phyloP scores from a whole-genome alignment of 2,113 vertebrate genomes.

The Chloebia gouldiae region DNA sequence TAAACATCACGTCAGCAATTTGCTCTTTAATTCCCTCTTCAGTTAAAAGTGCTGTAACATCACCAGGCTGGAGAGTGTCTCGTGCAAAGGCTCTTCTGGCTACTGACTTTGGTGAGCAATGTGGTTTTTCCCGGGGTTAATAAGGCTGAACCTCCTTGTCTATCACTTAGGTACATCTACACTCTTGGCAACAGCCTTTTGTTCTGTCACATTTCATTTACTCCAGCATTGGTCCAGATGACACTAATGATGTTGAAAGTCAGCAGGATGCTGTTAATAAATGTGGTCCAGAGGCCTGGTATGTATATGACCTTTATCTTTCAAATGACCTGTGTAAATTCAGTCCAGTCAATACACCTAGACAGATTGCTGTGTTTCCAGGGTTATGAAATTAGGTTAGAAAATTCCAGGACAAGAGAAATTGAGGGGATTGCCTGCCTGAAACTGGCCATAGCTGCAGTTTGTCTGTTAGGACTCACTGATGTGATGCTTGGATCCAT shows the following conservation, averaged over 20 bases:
- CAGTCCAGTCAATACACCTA: conserved; percentile 56
- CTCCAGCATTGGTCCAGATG: conserved; percentile 25
- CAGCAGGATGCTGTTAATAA: conserved; percentile 52
- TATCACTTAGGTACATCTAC: conserved; percentile 40
- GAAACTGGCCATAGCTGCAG: neutral
- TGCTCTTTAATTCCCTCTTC: neutral
- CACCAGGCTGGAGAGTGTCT: neutral
- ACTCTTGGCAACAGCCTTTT: conserved; percentile 28
- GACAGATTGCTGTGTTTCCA: conserved; percentile 44
- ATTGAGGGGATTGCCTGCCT: neutral
- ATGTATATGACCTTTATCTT: conserved; percentile 70
- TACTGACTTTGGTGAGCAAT: neutral
- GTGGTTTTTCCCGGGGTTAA: conserved; percentile 48
- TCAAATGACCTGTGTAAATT: conserved; percentile 67
- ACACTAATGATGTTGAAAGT: conserved; percentile 63
- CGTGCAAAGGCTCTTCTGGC: neutral
- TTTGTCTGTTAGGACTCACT: neutral
- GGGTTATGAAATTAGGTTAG: conserved; percentile 56
- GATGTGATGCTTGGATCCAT: neutral
- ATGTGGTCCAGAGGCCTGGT: neutral
- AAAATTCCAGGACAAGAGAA: conserved; percentile 40
- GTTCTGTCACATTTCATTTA: conserved; percentile 68
- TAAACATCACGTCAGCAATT: neutral
- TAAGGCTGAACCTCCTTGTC: conserved; percentile 47
- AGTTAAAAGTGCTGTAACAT: conserved; percentile 2